Conservation (phyloP, 37 sponge, comb jelly and placozoan genomes). For the Chondrosia reniformis region DNA sequence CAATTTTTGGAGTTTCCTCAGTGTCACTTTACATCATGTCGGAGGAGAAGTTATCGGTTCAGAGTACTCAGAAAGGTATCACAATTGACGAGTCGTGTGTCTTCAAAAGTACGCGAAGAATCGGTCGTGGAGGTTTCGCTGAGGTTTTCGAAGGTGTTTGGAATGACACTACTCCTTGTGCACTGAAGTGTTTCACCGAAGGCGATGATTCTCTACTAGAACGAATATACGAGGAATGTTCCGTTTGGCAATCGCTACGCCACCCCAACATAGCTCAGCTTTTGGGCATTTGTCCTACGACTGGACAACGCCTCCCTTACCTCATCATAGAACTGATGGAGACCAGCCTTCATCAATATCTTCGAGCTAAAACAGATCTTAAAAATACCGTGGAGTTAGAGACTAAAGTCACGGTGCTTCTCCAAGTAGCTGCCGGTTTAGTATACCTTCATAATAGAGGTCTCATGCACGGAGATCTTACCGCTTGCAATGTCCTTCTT, state of each 20-base stretch:
- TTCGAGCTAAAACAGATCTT: too few relatives aligned
- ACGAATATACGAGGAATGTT: slow-evolving; percentile 77
- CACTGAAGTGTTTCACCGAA: slow-evolving; percentile 85
- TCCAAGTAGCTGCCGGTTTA: slow-evolving; percentile 97
- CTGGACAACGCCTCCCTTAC: slow-evolving; percentile 83
- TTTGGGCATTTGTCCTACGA: slow-evolving; percentile 90
- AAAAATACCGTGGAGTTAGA: slow-evolving; percentile 56
- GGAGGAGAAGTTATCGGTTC: too few relatives aligned
- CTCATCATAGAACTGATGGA: slow-evolving; percentile 96
- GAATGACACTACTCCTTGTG: slow-evolving; percentile 79
- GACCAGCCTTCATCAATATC: slow-evolving; percentile 80
- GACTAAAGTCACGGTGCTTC: slow-evolving; percentile 64
- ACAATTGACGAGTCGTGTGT: too few relatives aligned
- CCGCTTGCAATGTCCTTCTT: slow-evolving; percentile 94
- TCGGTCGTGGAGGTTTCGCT: slow-evolving; percentile 82
- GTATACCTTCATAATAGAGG: slow-evolving; percentile 87
- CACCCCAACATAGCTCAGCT: slow-evolving; percentile 87
- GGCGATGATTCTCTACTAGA: slow-evolving; percentile 81
- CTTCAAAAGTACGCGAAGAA: slow-evolving; percentile 66
- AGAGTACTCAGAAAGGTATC: too few relatives aligned
- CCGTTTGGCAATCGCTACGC: slow-evolving; percentile 87
- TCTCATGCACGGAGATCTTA: slow-evolving; percentile 94
- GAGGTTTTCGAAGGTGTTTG: slow-evolving; percentile 87
- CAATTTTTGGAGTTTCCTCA: too few relatives aligned
- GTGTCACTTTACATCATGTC: too few relatives aligned